Evolutionary conservation across 1,140 invertebrate genomes (phyloP).

Genomic region (Aradophagus sp.): DNA sequence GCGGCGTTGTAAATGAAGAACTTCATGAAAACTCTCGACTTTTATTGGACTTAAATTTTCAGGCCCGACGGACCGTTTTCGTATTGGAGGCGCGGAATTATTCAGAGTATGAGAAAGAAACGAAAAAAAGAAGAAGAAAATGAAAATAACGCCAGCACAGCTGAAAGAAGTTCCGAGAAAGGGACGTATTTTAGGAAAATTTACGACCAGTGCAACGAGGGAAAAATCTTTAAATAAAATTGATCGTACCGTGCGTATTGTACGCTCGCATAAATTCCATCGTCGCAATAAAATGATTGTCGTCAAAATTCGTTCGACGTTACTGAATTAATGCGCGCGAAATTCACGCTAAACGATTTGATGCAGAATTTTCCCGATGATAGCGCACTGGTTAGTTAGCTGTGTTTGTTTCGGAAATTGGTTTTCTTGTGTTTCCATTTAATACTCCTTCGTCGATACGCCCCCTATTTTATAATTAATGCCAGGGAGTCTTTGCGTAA

Average conservation of each 20-base stretch:
- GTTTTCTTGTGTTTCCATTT: conserved; percentile 24
- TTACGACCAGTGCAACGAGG: conserved; percentile 24
- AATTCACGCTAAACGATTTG: conserved; percentile 33
- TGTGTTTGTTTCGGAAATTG: too few relatives aligned
- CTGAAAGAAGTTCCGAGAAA: too few relatives aligned
- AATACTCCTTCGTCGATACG: conserved; percentile 26
- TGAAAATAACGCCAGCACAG: too few relatives aligned
- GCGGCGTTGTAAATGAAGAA: too few relatives aligned
- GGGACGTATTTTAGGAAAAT: conserved; percentile 25
- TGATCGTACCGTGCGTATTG: conserved; percentile 23
- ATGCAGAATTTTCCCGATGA: conserved; percentile 10
- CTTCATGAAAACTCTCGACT: too few relatives aligned
- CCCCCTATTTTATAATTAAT: conserved; percentile 29
- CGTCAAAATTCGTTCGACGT: conserved; percentile 18
- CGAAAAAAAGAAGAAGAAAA: too few relatives aligned
- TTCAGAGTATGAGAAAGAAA: too few relatives aligned
- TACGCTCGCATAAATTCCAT: conserved; percentile 31
- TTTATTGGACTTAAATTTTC: too few relatives aligned
- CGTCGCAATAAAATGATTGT: conserved; percentile 29
- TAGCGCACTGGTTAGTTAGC: too few relatives aligned
- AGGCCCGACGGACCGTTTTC: too few relatives aligned
- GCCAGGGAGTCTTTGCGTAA: conserved; percentile 15
- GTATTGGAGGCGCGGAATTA: too few relatives aligned
- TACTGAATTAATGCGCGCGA: conserved; percentile 3
- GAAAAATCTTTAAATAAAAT: conserved; percentile 38